Evolutionary conservation across 2,888 invertebrate genomes (phyloP).

Genomic region (Ceraclea dissimilis): DNA sequence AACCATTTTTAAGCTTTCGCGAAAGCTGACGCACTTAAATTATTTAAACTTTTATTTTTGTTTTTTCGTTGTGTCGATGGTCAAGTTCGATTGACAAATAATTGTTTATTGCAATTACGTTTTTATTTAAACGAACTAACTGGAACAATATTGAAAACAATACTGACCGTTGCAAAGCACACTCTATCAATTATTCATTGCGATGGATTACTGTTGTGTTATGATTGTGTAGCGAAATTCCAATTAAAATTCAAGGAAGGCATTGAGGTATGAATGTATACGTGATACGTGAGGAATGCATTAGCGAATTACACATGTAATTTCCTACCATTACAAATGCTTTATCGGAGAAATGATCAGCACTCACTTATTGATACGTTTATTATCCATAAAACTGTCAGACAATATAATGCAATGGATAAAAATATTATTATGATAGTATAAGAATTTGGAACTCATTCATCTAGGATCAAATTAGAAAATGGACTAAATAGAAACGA

Average conservation of each 20-base stretch:
- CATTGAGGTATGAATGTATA: background rate
- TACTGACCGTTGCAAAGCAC: background rate
- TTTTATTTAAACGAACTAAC: conserved; percentile 23
- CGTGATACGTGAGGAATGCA: background rate
- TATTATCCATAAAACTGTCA: too few species aligned
- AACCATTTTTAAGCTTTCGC: background rate
- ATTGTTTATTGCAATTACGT: conserved; percentile 8
- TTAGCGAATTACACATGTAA: background rate
- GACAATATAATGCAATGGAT: too few species aligned
- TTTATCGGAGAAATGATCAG: too few species aligned
- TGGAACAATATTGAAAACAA: conserved; percentile 16
- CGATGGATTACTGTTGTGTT: background rate
- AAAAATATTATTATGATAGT: too few species aligned
- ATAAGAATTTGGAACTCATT: too few species aligned
- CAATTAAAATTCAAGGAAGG: conserved; percentile 1
- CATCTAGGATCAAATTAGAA: too few species aligned
- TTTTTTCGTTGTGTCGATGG: background rate
- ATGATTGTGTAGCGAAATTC: background rate
- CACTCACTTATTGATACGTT: too few species aligned
- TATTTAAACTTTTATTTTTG: background rate
- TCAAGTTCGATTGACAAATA: conserved; percentile 20
- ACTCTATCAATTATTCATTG: conserved; percentile 22
- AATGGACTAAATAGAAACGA: too few species aligned
- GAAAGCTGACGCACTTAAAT: conserved; percentile 3
- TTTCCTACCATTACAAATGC: too few species aligned